Evolutionary conservation across 2,797 vertebrate species (phyloP), one percentile per base, ranked within the genome.

Genomic region (Luscinia megarhynchos): DNA sequence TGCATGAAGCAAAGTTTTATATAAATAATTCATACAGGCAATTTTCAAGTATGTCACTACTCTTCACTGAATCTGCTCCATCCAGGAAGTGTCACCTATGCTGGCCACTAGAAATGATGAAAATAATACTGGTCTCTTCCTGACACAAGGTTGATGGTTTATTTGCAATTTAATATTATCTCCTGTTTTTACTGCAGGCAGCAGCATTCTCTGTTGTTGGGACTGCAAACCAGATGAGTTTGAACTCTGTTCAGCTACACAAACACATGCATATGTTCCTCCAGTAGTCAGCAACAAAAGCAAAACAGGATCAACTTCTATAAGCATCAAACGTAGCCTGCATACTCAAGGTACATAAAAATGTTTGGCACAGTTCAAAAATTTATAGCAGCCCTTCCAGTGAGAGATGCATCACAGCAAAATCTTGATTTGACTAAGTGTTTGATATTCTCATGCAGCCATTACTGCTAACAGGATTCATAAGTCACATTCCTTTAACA

Each of bases 401-500:
- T 61, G 45, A 0, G 7, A 93, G 84, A 91, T 82, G 87, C 59
- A 90, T 91, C 73, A 67, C 77, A 74, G 63, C 22, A 91, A 88
- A 93, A 81, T 76, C 83, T 75, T 84, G 73, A 87, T 96, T 91
- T 91, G 73, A 90, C 62, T 79, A 89, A 93, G 69, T 73, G 87
- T 86, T 91, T 94, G 89, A 90, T 86, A 94, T 82, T 59, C 85
- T 95, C 15, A 67, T 46, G 59, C 67, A 93, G 67, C 80, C 80
- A 70, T 84, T 90, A 77, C 70, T 79, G 70, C 63, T 94, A 88
- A 93, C 59, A 82, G 93, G 77, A 94, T 91, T 84, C 83, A 74
- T 95, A 93, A 97, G 94, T 95, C 91, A 94, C 80, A 84, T 84
- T 88, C 59, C 70, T 88, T 63, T 58, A 91, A 51, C 73, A 40